Base-by-base conservation (phyloP, 1,140 invertebrate genomes). In the Calycopis cecrops region DNA sequence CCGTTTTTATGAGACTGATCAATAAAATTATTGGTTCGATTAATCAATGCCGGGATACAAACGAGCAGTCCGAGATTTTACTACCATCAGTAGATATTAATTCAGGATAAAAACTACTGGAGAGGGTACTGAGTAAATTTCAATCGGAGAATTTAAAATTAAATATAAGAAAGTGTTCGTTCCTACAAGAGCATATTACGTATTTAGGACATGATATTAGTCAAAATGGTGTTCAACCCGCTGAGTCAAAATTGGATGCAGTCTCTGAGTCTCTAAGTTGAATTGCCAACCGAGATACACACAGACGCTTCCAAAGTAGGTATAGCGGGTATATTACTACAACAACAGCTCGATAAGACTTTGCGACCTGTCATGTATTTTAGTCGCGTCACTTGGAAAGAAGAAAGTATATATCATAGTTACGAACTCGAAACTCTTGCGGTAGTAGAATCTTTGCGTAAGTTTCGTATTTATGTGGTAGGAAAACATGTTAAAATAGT, bases 391-490 rank as follows among this genome's bases (percentile, higher is more conserved):
- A 83, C 76, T 0, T 63, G 64, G 0, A 54, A 60, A 1, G 65
- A 74, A 33, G 77, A 85, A 53, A 56, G 56, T 14, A 63, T 63
- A 14, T 82, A 70, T 51, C 71, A 76, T 21, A 57, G 54, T 2
- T 83, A 71, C 55, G 82, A 87, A 54, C 53, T 85, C 1, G 79
- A 81, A 42, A 73, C 76, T 0, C 52, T 82, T 1, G 75, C 74
- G 0, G 74, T 85, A 1, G 48, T 85, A 10, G 47, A 50, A 7
- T 60, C 71, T 0, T 34, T 86, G 0, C 71, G 76, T 53, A 54
- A 60, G 17, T 86, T 84, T 40, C 64, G 76, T 21, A 62, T 76
- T 9, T 80, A 73, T 42, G 34, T 85, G 10, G 11, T 81, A n/a
- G 78, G 76, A 59, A 74, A 44, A 58, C 69, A 4, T 78, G 74